These are phyloP conservation scores for Aramus guarauna DNA, from an alignment of 2,113 vertebrate species.

Conservation along the genomic window DNA sequence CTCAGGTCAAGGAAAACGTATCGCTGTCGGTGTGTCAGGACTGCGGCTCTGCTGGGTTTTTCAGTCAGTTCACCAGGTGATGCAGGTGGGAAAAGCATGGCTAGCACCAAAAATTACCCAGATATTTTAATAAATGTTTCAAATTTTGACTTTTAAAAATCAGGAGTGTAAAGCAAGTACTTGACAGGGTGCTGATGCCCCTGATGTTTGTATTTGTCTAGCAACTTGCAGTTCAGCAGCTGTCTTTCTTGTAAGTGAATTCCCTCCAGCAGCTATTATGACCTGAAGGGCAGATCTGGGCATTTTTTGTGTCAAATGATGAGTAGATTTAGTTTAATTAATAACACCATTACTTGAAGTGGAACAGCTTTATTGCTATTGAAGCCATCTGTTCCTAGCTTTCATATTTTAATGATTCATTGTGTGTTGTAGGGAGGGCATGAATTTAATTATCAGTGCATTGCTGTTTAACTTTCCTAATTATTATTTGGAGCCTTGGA, in stretches of 20 bases:
- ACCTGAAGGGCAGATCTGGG: not conserved
- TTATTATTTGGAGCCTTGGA: conserved; percentile 30
- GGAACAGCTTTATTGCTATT: conserved; percentile 55
- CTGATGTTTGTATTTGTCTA: not conserved
- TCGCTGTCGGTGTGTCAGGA: not conserved
- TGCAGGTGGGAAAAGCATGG: not conserved
- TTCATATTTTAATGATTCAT: conserved; percentile 59
- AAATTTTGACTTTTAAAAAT: not conserved
- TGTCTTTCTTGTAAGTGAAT: not conserved
- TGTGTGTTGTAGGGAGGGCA: not conserved
- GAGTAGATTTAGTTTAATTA: conserved; percentile 23
- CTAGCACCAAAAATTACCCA: not conserved
- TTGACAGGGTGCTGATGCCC: not conserved
- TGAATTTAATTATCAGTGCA: conserved; percentile 37
- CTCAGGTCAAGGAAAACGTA: not conserved
- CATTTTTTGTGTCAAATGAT: not conserved
- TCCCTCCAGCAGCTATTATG: not conserved
- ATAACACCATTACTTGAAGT: conserved; percentile 9
- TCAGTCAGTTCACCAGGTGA: not conserved
- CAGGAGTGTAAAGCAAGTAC: not conserved
- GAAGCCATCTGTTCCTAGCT: conserved; percentile 59
- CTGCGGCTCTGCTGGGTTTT: fast-evolving
- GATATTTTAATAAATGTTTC: not conserved
- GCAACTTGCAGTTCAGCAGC: not conserved
- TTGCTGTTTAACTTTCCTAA: conserved; percentile 38